Base-by-base conservation (phyloP, 2,797 vertebrate genomes). In the Miichthys miiuy region DNA sequence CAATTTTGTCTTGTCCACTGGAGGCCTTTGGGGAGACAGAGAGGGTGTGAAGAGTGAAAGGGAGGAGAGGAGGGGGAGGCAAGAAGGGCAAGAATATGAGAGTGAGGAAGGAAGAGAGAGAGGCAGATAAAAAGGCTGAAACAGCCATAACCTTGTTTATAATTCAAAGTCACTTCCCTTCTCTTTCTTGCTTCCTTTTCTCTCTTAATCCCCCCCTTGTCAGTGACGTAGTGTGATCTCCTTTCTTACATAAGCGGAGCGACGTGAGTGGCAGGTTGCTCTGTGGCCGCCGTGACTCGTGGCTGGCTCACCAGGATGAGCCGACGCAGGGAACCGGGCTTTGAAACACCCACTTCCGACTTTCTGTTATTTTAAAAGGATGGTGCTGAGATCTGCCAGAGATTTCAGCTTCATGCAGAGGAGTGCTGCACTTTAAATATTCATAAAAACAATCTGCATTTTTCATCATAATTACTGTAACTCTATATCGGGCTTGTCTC, bases 221-320 rank as follows among this genome's bases (percentile, higher is more conserved):
- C 54, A 0, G 44, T 68, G 70, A 72, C 41, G 23, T 54, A n/a
- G 38, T 55, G 17, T 38, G 80, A 87, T 80, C 82, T 86, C 67
- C 50, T 76, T 13, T 25, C 72, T 92, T 90, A 85, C 74, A 64
- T 91, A 91, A 93, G 78, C 58, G 16, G 46, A 74, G 63, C 21
- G n/a, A 50, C 74, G 68, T 82, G 87, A 88, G 67, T 77, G 78
- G 65, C 80, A 81, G 79, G 83, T 81, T 50, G 0, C 66, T 75
- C 64, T 77, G 82, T 60, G 68, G 63, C 46, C 65, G 51, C 73
- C 14, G 13, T 75, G 79, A 85, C 69, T 84, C 73, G 73, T 79
- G 77, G 74, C 79, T 34, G 61, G 44, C 78, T 89, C 80, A 63
- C 41, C 25, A 34, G 66, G 81, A 86, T 74, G 77, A 86, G 75